A percentile compares a stretch with the other conserved stretches of the same genome.
These are phyloP conservation scores for Chionoecetes opilio DNA, from an alignment of 1,140 invertebrate species.

Conservation along the genomic window DNA sequence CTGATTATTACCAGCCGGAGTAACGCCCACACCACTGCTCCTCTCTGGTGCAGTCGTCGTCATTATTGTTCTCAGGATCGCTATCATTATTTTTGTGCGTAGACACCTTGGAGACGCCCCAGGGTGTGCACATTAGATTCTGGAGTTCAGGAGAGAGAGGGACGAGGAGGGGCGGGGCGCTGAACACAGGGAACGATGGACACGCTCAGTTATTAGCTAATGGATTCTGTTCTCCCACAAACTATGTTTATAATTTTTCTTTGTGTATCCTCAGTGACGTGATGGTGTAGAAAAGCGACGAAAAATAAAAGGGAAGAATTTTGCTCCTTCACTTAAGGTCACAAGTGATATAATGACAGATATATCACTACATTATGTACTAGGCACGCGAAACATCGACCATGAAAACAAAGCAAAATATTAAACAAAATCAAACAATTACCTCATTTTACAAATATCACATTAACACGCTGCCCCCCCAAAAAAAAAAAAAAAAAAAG, in stretches of 20 bases:
- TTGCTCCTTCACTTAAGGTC: too few relatives aligned
- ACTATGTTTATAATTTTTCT: background rate
- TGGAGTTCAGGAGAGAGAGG: background rate
- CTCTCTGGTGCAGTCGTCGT: background rate
- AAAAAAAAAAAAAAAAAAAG: background rate
- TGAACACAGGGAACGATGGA: background rate
- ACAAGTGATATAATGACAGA: too few relatives aligned
- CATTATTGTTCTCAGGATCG: background rate
- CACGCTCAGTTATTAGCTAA: background rate
- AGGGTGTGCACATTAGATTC: constrained; percentile 20
- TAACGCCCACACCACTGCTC: constrained; percentile 10
- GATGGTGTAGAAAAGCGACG: background rate
- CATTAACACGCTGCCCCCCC: too few relatives aligned
- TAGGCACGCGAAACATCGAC: too few relatives aligned
- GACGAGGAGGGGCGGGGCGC: background rate
- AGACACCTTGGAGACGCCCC: background rate
- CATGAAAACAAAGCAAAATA: background rate
- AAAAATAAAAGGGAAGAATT: background rate
- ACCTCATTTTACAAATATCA: too few relatives aligned
- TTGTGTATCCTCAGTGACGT: background rate
- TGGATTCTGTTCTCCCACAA: background rate
- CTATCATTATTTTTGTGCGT: background rate
- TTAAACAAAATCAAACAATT: background rate
- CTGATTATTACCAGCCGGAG: background rate
- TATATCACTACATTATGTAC: too few relatives aligned